These are phyloP conservation scores for Xenotilapia flavipinnis DNA, from an alignment of 2,113 vertebrate species.

Conservation along the genomic window DNA sequence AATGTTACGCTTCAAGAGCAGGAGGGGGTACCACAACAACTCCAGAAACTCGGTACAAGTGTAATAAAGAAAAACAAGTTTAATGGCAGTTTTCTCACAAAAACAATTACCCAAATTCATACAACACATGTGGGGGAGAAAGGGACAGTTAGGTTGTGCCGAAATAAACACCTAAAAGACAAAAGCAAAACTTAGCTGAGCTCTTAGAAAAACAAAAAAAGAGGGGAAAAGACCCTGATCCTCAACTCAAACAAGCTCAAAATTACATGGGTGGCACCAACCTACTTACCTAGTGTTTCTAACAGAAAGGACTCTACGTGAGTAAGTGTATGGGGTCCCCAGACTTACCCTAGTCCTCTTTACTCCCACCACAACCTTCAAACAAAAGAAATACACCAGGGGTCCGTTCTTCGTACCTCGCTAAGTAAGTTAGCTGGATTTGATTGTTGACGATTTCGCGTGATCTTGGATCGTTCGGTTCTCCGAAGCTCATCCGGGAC, in stretches of 20 bases:
- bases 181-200: background rate
- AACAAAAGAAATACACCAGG: no score
- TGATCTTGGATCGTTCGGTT: no score
- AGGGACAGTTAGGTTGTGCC: background rate
- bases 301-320: fast-evolving
- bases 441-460: no score
- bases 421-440: no score
- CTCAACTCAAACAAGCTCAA: background rate
- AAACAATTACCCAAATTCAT: background rate
- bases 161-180: background rate
- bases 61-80: no score
- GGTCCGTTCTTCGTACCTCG: no score
- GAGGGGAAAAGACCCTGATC: background rate
- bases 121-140: background rate
- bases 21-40: no score
- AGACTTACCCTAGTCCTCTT: no score
- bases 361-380: no score
- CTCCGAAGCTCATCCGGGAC: no score
- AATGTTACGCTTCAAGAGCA: background rate
- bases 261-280: background rate
- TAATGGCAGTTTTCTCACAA: no score
- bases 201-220: background rate
- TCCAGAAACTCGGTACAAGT: fast-evolving
- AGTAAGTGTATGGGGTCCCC: background rate
- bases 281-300: background rate